These are phyloP conservation scores for Drosophila jambulina DNA, from an alignment of 1,140 invertebrate genomes.

Conservation along the genomic window DNA sequence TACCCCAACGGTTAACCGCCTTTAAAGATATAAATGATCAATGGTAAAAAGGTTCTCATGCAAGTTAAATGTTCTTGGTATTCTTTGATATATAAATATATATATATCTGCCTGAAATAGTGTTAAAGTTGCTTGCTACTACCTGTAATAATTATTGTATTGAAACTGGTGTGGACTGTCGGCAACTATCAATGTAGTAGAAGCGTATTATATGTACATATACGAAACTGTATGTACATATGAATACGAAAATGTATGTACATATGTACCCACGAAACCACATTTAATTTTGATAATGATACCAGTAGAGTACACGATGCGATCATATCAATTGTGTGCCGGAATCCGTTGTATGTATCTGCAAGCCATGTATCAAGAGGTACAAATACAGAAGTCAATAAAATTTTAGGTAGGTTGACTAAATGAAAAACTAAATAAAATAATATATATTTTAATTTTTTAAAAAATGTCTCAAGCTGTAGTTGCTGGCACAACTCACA, in stretches of 20 bases:
- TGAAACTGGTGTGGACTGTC: neutral
- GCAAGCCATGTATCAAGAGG: neutral
- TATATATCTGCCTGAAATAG: neutral
- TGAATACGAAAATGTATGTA: neutral
- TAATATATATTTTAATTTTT: neutral
- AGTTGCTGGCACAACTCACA: neutral
- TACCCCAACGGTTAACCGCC: too few relatives aligned
- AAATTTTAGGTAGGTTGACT: too few relatives aligned
- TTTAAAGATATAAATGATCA: neutral
- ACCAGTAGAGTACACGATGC: neutral
- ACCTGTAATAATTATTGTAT: neutral
- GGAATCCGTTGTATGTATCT: neutral
- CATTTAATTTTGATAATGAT: slow-evolving; percentile 8
- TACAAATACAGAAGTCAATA: slow-evolving; percentile 1
- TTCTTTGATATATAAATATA: neutral
- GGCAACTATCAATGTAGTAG: neutral
- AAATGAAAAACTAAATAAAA: neutral
- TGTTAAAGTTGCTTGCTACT: neutral
- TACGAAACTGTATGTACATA: neutral
- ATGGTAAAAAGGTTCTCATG: too few relatives aligned
- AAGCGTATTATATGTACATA: too few relatives aligned
- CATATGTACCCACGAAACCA: neutral
- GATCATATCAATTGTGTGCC: neutral
- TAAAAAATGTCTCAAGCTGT: neutral
- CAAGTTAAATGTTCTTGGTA: too few relatives aligned